Evolutionary conservation across 2,113 vertebrate genomes (phyloP).

Genomic region (Thymallus thymallus): DNA sequence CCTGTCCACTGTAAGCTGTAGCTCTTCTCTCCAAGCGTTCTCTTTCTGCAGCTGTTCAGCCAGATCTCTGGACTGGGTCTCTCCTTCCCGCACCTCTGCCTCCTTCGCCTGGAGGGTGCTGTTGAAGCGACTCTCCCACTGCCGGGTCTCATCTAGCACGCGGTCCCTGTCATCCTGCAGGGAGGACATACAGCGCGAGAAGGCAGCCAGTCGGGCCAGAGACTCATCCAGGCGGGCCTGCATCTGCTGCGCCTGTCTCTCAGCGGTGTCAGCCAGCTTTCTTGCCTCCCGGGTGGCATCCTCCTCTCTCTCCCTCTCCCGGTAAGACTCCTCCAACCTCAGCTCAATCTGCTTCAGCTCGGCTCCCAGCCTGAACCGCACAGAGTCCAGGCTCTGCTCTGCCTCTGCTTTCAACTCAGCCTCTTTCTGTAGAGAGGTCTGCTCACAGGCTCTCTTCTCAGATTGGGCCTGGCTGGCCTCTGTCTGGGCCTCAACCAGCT

Average conservation of each 20-base stretch:
- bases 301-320: constrained; percentile 77
- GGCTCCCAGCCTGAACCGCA: constrained; percentile 81
- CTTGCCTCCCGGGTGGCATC: constrained; percentile 69
- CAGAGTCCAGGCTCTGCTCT: constrained; percentile 81
- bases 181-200: constrained; percentile 94
- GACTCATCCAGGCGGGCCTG: constrained; percentile 84
- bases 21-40: constrained; percentile 73
- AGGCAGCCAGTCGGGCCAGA: constrained; percentile 88
- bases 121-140: constrained; percentile 89
- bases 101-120: constrained; percentile 86
- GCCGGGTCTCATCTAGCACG: constrained; percentile 86
- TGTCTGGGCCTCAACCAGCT: constrained; percentile 80
- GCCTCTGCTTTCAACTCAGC: constrained; percentile 80
- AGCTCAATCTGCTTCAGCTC: constrained; percentile 82
- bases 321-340: constrained; percentile 76
- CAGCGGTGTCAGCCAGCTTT: constrained; percentile 67
- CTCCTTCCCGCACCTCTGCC: constrained; percentile 80
- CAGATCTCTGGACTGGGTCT: constrained; percentile 73
- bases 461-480: constrained; percentile 75
- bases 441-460: constrained; percentile 71
- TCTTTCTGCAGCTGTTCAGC: constrained; percentile 78
- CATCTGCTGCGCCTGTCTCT: constrained; percentile 76
- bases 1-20: constrained; percentile 74
- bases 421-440: constrained; percentile 69
- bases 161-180: constrained; percentile 94